Evolutionary conservation across 2,797 vertebrate genomes (phyloP).

Genomic region (Danio albolineatus): DNA sequence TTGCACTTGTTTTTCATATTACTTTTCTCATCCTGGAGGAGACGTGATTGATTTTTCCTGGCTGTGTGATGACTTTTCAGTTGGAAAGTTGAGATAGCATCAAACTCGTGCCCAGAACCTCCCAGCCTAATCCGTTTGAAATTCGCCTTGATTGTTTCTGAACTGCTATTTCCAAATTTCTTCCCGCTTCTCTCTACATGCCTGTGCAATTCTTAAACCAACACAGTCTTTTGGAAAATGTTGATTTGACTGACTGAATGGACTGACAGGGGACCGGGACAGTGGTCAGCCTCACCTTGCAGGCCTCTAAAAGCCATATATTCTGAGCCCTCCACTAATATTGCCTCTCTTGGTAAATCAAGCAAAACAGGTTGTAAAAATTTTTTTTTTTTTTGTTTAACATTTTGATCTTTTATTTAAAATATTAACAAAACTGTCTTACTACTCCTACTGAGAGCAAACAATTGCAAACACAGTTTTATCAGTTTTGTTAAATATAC

Average conservation of each 20-base stretch:
- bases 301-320: conserved; percentile 9
- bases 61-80: conserved; percentile 76
- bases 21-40: conserved; percentile 66
- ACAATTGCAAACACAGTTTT: too few relatives aligned
- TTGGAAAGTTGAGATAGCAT: conserved; percentile 78
- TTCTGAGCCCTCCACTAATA: too few relatives aligned
- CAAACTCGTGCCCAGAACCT: conserved; percentile 72
- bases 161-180: conserved; percentile 82
- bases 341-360: too few relatives aligned
- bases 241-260: conserved; percentile 38
- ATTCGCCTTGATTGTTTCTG: conserved; percentile 84
- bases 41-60: conserved; percentile 77
- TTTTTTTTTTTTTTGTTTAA: too few relatives aligned
- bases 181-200: conserved; percentile 67
- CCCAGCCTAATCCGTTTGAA: conserved; percentile 79
- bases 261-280: conserved; percentile 20
- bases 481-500: too few relatives aligned
- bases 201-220: conserved; percentile 39
- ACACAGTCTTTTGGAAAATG: conserved; percentile 38
- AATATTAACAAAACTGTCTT: too few relatives aligned
- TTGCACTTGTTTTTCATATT: conserved; percentile 71
- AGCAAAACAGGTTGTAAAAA: too few relatives aligned
- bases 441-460: too few relatives aligned
- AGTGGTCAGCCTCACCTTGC: conserved; percentile 54
- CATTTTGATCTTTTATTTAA: too few relatives aligned